Evolutionary conservation across 2,888 invertebrate species (phyloP).

Genomic region (Plebejus anna): DNA sequence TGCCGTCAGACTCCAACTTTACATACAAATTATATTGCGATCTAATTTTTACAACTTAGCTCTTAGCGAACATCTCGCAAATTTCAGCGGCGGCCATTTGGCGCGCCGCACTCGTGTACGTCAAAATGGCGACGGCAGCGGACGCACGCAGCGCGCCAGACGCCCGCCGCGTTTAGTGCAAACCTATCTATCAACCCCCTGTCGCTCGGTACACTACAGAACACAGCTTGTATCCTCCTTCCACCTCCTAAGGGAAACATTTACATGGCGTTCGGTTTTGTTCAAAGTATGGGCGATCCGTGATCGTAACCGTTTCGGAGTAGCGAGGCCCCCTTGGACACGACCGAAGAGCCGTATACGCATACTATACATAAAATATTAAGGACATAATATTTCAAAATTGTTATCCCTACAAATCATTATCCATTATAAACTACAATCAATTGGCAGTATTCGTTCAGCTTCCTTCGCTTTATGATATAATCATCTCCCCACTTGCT

Average conservation of each 20-base stretch:
- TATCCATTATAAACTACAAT: conserved; percentile 72
- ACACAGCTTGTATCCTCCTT: conserved; percentile 75
- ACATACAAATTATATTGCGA: conserved; percentile 71
- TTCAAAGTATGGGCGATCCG: conserved; percentile 24
- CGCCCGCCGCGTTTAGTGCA: conserved; percentile 50
- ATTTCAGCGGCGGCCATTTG: conserved; percentile 46
- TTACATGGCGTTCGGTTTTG: conserved; percentile 52
- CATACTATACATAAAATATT: conserved; percentile 73
- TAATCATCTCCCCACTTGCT: conserved; percentile 48
- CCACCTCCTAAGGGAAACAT: conserved; percentile 66
- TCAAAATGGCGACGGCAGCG: conserved; percentile 36
- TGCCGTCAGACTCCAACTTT: conserved; percentile 60
- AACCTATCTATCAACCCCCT: conserved; percentile 72
- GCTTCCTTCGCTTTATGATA: conserved; percentile 61
- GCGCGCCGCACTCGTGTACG: conserved; percentile 32
- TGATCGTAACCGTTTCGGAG: conserved; percentile 33
- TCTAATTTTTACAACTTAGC: conserved; percentile 72
- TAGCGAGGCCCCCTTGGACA: conserved; percentile 40
- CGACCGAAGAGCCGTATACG: conserved; percentile 53
- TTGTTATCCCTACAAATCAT: conserved; percentile 72
- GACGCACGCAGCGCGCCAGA: conserved; percentile 37
- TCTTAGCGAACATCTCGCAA: conserved; percentile 55
- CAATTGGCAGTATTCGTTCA: conserved; percentile 77
- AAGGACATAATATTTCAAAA: conserved; percentile 73
- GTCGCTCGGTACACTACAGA: conserved; percentile 74